Conservation (phyloP, 2,888 invertebrate species). For the Xylocampa areola region DNA sequence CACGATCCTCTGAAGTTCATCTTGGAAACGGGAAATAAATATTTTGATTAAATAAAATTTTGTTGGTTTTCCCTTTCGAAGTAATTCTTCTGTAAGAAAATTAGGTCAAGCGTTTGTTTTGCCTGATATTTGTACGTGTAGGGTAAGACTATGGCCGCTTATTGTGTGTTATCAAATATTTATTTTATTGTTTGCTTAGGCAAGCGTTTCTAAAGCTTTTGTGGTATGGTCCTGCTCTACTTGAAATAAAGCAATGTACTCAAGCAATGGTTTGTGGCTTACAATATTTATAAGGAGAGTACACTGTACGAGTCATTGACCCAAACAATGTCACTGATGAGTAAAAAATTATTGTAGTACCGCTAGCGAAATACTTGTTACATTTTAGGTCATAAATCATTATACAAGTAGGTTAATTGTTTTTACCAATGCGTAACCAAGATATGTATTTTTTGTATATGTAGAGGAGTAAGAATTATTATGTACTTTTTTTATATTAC, state of each 20-base stretch:
- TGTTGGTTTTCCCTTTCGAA: conserved; percentile 16
- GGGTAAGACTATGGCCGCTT: neutral
- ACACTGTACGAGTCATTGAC: conserved; percentile 14
- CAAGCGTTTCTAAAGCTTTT: neutral
- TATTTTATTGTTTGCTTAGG: neutral
- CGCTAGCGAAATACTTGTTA: conserved; percentile 8
- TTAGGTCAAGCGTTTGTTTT: conserved; percentile 20
- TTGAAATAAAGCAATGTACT: no score
- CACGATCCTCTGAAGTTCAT: neutral
- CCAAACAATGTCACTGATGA: conserved; percentile 9
- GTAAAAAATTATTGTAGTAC: conserved; percentile 4
- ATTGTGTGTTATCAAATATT: neutral
- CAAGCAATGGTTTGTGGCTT: conserved; percentile 2
- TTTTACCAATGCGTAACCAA: no score
- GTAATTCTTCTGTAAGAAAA: neutral
- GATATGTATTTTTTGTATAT: no score
- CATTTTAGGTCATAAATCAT: conserved; percentile 11
- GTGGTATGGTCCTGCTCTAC: no score
- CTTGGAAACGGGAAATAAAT: conserved; percentile 5
- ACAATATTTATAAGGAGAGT: neutral
- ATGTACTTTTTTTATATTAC: no score
- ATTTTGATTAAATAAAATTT: neutral
- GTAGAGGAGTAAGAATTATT: no score
- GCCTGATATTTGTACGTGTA: neutral
- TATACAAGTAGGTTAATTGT: neutral